phyloP scores from a whole-genome alignment of 2,888 invertebrate genomes.

The Drosophila setosimentum region DNA sequence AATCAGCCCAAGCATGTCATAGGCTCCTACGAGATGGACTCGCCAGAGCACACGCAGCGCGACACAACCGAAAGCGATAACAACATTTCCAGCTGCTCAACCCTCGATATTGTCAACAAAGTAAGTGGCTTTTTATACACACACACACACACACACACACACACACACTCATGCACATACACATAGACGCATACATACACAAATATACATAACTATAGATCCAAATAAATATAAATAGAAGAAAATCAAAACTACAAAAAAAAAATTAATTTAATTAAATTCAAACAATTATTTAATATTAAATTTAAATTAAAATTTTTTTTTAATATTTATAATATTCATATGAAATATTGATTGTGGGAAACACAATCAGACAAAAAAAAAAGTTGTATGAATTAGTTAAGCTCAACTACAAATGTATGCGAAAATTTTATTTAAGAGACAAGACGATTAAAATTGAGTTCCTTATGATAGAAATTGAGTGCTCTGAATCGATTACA shows the following conservation, averaged over 20 bases:
- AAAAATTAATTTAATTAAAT: not conserved
- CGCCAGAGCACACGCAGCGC: conserved; percentile 80
- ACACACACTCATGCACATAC: conserved; percentile 3
- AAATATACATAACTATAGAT: not conserved
- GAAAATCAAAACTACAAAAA: not conserved
- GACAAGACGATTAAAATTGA: not conserved
- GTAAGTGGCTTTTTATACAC: conserved; percentile 67
- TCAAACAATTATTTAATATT: not conserved
- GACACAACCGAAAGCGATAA: conserved; percentile 84
- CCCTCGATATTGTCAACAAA: conserved; percentile 84
- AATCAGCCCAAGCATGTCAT: conserved; percentile 46
- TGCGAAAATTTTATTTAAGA: not conserved
- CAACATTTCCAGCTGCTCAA: conserved; percentile 85
- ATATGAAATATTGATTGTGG: not conserved
- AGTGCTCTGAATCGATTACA: not conserved
- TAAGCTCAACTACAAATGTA: not conserved
- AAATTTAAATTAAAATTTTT: not conserved
- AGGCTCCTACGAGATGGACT: conserved; percentile 66
- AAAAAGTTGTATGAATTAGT: not conserved
- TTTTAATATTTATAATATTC: not conserved
- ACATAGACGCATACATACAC: not conserved
- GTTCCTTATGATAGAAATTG: not conserved
- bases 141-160: not conserved
- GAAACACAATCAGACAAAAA: not conserved
- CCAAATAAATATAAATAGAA: not conserved